phyloP scores from a whole-genome alignment of 2,797 vertebrate species.

The Periophthalmus magnuspinnatus region DNA sequence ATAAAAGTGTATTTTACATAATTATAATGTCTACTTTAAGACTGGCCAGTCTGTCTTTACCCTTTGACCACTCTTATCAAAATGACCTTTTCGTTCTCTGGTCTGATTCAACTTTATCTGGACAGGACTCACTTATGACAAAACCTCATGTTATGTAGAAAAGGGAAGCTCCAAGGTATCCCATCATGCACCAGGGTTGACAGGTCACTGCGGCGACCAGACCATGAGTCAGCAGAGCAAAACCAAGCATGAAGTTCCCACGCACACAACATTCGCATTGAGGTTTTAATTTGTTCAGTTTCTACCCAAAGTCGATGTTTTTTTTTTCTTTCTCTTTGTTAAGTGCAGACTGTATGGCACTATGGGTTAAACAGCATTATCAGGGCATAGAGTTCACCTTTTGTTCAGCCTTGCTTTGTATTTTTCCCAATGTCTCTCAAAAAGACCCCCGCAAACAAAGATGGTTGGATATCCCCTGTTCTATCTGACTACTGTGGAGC shows the following conservation, averaged over 20 bases:
- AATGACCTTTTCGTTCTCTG: too few relatives aligned
- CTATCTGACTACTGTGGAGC: neutral
- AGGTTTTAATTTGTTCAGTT: conserved; percentile 9
- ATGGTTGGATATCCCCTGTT: neutral
- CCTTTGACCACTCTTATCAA: too few relatives aligned
- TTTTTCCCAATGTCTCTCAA: neutral
- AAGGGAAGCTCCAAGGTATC: conserved; percentile 41
- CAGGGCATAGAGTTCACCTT: conserved; percentile 15
- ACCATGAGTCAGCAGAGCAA: conserved; percentile 48
- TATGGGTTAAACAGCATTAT: conserved; percentile 13
- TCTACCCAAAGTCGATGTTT: neutral
- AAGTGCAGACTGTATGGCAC: neutral
- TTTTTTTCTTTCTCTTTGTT: conserved; percentile 15
- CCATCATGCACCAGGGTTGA: conserved; percentile 51
- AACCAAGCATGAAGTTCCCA: conserved; percentile 34
- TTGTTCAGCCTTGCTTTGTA: conserved; percentile 7
- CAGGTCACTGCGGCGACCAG: conserved; percentile 38
- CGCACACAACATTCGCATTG: conserved; percentile 5
- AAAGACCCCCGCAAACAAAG: too few relatives aligned
- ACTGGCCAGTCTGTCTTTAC: too few relatives aligned
- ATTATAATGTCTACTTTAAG: too few relatives aligned
- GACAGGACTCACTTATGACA: conserved; percentile 7
- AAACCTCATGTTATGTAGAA: conserved; percentile 6
- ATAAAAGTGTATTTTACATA: too few relatives aligned
- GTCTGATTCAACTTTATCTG: neutral